Evolutionary conservation across 1,140 invertebrate species (phyloP), one percentile per base, ranked within the genome.

Genomic region (Tetramorium parvispinum): DNA sequence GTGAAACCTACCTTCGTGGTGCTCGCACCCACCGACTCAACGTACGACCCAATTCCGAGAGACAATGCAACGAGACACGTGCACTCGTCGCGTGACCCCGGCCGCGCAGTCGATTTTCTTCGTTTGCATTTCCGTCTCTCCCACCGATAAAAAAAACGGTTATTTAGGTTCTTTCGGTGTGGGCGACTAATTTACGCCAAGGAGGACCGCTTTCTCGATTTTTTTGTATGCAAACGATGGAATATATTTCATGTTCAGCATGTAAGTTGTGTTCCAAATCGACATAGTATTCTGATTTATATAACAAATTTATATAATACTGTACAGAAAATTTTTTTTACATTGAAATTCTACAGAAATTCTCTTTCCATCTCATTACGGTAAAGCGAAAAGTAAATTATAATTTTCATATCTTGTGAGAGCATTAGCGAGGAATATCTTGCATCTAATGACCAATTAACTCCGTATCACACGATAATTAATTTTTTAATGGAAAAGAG

Each of bases 61-160:
- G 85, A 91, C 87, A 88, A 91, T 91, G 87, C 81, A 75, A 75
- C 79, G 68, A 70, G 32, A 49, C 71, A 61, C 75, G 82, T 51
- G 55, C 40, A 73, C 40, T 71, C 75, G 57, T 81, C 82, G 32
- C 68, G 65, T 61, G 65, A 88, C 55, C 81, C 81, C 46, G 32
- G 4, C 81, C 32, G 32, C 32, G 32, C 61, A 55, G 51, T 71
- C 87, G 40, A 55, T 61, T 63, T 77, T 88, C 79, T 82, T 89
- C 87, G 82, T 87, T 91, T 86, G 77, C 83, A 53, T 73, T 65
- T 11, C 55, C 61, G 63, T 82, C 27, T 49, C 65, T 68, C 40
- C 11, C 55, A 40, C 32, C 3, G 18, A 85, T 32, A n/a, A 49
- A 18, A 49, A 18, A 79, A 40, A 21, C 49, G 27, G 7, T 24